Conservation (phyloP, 2,888 invertebrate genomes). For the Sepioteuthis lessoniana region DNA sequence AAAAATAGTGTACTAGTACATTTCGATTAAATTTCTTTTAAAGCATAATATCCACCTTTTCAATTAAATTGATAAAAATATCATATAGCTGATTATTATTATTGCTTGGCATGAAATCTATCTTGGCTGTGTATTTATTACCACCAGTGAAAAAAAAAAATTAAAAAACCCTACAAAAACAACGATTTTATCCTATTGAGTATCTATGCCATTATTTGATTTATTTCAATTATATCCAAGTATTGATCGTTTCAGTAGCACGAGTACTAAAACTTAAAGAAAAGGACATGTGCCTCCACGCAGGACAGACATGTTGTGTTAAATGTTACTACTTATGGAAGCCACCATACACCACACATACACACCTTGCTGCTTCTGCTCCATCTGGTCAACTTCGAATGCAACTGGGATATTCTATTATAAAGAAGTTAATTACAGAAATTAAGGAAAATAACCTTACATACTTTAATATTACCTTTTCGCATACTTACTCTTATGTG, state of each 20-base stretch:
- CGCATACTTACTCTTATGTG: not conserved
- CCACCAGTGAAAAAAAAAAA: not conserved
- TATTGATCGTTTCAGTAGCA: not conserved
- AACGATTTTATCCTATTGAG: not conserved
- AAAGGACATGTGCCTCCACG: not conserved
- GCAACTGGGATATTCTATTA: not conserved
- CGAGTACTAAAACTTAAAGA: not conserved
- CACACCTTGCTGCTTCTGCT: not conserved
- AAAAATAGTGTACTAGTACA: not conserved
- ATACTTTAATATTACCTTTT: not conserved
- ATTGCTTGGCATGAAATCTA: not conserved
- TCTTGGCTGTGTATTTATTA: not conserved
- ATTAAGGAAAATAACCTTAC: too few relatives aligned
- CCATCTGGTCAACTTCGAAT: not conserved
- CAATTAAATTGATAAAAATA: not conserved
- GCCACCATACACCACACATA: slow-evolving; percentile 10
- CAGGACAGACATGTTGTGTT: slow-evolving; percentile 1
- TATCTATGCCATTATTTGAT: not conserved
- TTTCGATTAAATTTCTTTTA: not conserved
- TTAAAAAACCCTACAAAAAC: too few relatives aligned
- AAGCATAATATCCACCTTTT: not conserved
- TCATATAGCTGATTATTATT: not conserved
- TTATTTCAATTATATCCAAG: not conserved
- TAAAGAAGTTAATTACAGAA: not conserved
- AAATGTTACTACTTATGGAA: slow-evolving; percentile 18